Evolutionary conservation across 2,113 vertebrate species (phyloP).

Genomic region (Microtus oregoni): DNA sequence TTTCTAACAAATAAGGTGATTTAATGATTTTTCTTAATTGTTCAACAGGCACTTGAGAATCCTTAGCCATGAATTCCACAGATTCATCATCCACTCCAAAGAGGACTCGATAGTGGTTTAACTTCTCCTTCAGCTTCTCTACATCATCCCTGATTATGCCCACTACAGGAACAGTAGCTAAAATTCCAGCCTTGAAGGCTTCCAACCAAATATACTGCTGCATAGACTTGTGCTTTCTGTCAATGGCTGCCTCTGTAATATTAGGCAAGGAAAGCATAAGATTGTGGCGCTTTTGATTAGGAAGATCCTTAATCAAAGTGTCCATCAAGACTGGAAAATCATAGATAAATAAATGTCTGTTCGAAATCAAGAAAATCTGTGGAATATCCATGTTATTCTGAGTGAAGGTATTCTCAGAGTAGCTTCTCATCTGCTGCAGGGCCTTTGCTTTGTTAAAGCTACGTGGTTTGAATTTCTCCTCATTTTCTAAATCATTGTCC

Average conservation of each 20-base stretch:
- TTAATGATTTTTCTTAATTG: neutral
- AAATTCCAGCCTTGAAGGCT: neutral
- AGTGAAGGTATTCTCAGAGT: rapidly evolving
- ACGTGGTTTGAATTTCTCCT: rapidly evolving
- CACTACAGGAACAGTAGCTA: neutral
- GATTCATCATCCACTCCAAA: conserved; percentile 68
- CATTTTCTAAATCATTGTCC: neutral
- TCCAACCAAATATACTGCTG: conserved; percentile 47
- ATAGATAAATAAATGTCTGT: neutral
- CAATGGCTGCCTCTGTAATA: conserved; percentile 36
- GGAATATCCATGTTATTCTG: neutral
- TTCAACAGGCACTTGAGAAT: neutral
- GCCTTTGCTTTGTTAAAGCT: neutral
- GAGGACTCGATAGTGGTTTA: conserved; percentile 3
- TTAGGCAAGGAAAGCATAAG: neutral
- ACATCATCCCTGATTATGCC: neutral
- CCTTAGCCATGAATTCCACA: neutral
- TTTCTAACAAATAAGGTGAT: neutral
- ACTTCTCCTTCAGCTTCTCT: neutral
- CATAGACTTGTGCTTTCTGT: conserved; percentile 37
- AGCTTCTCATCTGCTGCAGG: neutral
- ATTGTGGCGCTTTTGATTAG: conserved; percentile 34
- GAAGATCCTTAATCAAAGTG: conserved; percentile 4
- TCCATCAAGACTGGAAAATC: conserved; percentile 58
- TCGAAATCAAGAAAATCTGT: conserved; percentile 58